Base-by-base conservation (phyloP, 2,888 invertebrate species). In the Chelonus formosanus region DNA sequence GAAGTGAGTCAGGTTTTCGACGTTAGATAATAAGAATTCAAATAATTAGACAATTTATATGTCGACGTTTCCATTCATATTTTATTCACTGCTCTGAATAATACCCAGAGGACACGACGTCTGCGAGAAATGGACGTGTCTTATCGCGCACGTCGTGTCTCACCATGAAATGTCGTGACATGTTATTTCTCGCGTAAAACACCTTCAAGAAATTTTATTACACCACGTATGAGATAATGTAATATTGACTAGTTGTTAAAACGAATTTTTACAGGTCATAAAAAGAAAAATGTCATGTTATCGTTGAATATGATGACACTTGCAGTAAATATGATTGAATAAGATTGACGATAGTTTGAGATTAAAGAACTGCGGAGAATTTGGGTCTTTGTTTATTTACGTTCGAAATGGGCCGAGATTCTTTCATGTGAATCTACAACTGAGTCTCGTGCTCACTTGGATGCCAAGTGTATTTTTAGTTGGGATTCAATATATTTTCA, bases 401-500 rank as follows among this genome's bases (percentile, higher is more conserved):
- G 34, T 61, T 61, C 5, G 8, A 53, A 61, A 61, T 61, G 53
- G 61, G 61, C 53, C 61, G 61, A 61, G 35, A 61, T 52, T 35
- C 61, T 43, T 61, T 61, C 45, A 44, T 43, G 43, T 61, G 53
- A 61, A 45, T 61, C 44, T 40, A 43, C 45, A 61, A 34, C 53
- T 7, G 34, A 32, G 60, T 61, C 52, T 53, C 53, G 45, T 61
- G 44, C 47, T 44, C 53, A 44, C 53, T 61, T 43, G 34, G 34
- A 53, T 52, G 53, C 61, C 45, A 47, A 60, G 32, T 47, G 40
- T 65, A 65, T 65, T 60, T 65, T 65, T 65, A 65, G 65, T 65
- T 34, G 20, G 48, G 61, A 32, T 45, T 59, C 35, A 32, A 48
- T 66, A 44, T 66, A 57, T 61, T 66, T 66, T 52, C 10, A 60